Percentiles rank a stretch among this genome's conserved stretches.
Conservation (phyloP, 2,113 vertebrate genomes). For the Sphaerodactylus townsendi region DNA sequence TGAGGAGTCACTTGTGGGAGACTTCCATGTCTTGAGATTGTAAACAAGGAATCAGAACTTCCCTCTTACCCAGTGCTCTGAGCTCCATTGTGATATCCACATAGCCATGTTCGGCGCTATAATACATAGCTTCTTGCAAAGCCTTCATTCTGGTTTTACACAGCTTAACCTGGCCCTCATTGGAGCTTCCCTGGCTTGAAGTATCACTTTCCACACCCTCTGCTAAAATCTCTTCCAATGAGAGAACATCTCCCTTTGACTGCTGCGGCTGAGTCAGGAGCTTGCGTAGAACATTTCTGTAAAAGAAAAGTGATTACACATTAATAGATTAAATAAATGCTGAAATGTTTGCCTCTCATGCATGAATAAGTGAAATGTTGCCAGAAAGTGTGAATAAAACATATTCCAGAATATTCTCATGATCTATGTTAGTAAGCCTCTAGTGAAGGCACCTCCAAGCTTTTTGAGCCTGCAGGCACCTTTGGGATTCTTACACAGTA, state of each 20-base stretch:
- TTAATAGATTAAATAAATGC: no score
- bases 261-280: constrained; percentile 94
- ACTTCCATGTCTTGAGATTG: neutral
- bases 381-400: neutral
- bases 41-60: neutral
- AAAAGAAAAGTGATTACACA: accelerated
- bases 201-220: constrained; percentile 89
- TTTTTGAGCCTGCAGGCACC: no score
- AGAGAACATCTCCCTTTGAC: constrained; percentile 90
- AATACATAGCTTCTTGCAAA: constrained; percentile 96
- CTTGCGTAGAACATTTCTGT: constrained; percentile 94
- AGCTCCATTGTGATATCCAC: constrained; percentile 99
- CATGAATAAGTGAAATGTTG: neutral
- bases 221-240: constrained; percentile 94
- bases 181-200: constrained; percentile 73
- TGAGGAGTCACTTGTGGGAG: neutral
- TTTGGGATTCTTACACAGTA: no score
- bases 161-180: constrained; percentile 78
- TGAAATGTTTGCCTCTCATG: accelerated
- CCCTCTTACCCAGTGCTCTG: constrained; percentile 81
- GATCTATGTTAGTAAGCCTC: neutral
- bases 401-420: neutral
- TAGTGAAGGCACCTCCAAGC: neutral
- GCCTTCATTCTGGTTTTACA: constrained; percentile 92
- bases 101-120: constrained; percentile 95